Conservation (phyloP, 2,888 invertebrate species). For the Stenodera caucasica region DNA sequence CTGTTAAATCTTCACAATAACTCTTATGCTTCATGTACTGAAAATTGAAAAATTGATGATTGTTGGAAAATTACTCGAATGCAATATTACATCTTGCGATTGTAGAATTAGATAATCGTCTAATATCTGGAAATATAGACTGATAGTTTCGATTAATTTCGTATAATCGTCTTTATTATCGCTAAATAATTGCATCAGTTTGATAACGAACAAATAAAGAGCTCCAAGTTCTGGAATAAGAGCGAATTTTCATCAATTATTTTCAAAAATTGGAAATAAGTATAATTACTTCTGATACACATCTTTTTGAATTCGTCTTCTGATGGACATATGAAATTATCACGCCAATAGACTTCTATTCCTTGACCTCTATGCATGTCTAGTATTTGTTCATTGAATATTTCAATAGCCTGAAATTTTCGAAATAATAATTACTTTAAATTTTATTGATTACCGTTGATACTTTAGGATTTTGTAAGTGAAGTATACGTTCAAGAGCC, state of each 20-base stretch:
- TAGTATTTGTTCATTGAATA: conserved; percentile 86
- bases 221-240: conserved; percentile 85
- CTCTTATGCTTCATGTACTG: conserved; percentile 94
- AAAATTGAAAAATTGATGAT: conserved; percentile 32
- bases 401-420: conserved; percentile 69
- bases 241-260: background rate
- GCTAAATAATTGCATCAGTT: conserved; percentile 94
- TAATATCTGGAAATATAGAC: conserved; percentile 94
- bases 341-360: conserved; percentile 98
- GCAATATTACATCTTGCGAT: conserved; percentile 74
- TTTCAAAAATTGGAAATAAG: background rate
- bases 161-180: conserved; percentile 82
- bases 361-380: conserved; percentile 96
- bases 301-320: conserved; percentile 94
- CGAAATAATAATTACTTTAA: conserved; percentile 12
- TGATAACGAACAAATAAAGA: conserved; percentile 90
- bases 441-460: no score
- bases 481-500: conserved; percentile 82
- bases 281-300: conserved; percentile 79
- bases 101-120: conserved; percentile 94
- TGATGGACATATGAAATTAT: conserved; percentile 90
- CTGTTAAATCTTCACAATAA: conserved; percentile 95
- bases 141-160: conserved; percentile 80
- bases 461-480: conserved; percentile 84
- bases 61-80: background rate